A percentile compares a stretch with the other conserved stretches of the same genome.
phyloP scores from a whole-genome alignment of 2,113 vertebrate genomes.

The Sorex fumeus region DNA sequence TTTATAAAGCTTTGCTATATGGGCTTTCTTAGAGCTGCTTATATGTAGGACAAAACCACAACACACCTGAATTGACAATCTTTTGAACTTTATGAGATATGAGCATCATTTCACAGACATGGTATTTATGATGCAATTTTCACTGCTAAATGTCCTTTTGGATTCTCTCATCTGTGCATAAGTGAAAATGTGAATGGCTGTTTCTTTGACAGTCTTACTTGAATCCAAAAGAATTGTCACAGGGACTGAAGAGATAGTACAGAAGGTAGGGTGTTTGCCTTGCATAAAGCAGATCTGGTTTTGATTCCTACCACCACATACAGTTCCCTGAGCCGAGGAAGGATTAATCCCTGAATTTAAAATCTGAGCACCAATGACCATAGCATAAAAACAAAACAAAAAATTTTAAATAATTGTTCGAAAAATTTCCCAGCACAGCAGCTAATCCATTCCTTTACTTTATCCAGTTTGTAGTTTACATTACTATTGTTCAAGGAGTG shows the following conservation, averaged over 20 bases:
- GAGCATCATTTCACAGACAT: conserved; percentile 17
- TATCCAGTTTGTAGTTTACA: background rate
- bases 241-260: no score
- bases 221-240: no score
- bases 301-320: no score
- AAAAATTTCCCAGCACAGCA: background rate
- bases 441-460: background rate
- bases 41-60: background rate
- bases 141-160: background rate
- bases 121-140: background rate
- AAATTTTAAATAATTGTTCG: conserved; percentile 22
- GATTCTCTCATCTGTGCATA: background rate
- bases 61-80: background rate
- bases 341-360: no score
- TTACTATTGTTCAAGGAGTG: background rate
- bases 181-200: background rate
- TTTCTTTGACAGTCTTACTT: background rate
- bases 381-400: no score
- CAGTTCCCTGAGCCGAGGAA: no score
- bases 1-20: background rate
- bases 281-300: no score
- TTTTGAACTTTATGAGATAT: background rate
- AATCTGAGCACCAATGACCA: no score
- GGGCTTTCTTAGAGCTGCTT: background rate
- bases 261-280: no score